phyloP scores from a whole-genome alignment of 92 coral and sea anemone species.

The Siderastrea radians region DNA sequence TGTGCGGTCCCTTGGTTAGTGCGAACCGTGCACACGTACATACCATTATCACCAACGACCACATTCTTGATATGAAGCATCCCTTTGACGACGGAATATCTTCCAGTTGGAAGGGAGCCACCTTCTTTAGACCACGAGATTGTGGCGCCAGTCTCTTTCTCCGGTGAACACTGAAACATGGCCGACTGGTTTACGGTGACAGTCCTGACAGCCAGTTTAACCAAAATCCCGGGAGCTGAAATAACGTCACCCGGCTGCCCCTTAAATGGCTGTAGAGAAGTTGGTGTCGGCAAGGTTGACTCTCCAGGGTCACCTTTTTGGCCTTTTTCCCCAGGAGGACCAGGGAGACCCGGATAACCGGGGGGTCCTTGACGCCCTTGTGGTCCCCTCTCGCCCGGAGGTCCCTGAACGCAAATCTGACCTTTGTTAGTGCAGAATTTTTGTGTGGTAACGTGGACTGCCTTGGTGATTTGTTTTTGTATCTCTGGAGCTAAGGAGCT shows the following conservation, averaged over 20 bases:
- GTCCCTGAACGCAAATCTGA: conserved; percentile 26
- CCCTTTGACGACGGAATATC: conserved; percentile 33
- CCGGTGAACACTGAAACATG: conserved; percentile 21
- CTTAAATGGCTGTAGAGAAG: conserved; percentile 28
- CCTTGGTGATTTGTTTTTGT: conserved; percentile 11
- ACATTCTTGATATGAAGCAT: conserved; percentile 23
- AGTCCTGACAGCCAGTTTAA: conserved; percentile 21
- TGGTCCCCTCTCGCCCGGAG: conserved; percentile 10
- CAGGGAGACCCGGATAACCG: not conserved
- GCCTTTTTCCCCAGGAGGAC: conserved; percentile 21
- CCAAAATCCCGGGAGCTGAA: conserved; percentile 32
- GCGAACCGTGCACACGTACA: conserved; percentile 39
- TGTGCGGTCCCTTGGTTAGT: conserved; percentile 42
- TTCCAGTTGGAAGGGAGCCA: conserved; percentile 24
- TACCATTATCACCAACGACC: conserved; percentile 21
- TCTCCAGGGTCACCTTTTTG: conserved; percentile 39
- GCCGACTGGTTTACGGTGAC: conserved; percentile 18
- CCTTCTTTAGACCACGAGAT: conserved; percentile 44
- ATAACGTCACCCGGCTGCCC: conserved; percentile 18
- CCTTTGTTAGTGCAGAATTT: conserved; percentile 18
- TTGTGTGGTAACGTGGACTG: not conserved
- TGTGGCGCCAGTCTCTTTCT: not conserved
- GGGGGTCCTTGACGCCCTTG: conserved; percentile 2
- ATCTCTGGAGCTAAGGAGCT: not conserved
- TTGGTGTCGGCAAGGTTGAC: not conserved